phyloP scores from a whole-genome alignment of 2,113 vertebrate species.

The Perognathus longimembris region DNA sequence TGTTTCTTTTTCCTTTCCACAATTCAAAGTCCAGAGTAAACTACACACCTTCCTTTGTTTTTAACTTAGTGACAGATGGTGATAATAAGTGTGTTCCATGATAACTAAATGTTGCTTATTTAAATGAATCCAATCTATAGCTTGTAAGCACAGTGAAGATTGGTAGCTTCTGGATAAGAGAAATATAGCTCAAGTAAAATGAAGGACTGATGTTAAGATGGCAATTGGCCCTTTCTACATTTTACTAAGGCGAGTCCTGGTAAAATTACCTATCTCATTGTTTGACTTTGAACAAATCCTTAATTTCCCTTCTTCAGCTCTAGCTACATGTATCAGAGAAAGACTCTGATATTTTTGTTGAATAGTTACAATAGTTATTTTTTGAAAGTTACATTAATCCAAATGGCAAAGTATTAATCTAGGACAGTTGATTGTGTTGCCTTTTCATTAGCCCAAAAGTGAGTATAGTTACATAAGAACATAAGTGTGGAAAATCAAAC shows the following conservation, averaged over 20 bases:
- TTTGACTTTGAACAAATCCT: not conserved
- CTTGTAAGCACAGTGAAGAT: not conserved
- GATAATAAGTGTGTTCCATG: not conserved
- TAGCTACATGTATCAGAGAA: not conserved
- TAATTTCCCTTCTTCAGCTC: not conserved
- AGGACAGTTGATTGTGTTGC: not conserved
- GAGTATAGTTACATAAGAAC: not conserved
- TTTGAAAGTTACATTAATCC: not conserved
- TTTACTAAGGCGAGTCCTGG: not conserved
- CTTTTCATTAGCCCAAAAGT: not conserved
- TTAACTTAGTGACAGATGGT: not conserved
- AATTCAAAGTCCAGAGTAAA: not conserved
- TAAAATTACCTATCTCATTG: not conserved
- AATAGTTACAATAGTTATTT: not conserved
- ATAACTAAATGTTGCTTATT: not conserved
- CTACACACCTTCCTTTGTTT: accelerated
- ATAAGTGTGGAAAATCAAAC: not conserved
- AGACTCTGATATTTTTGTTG: not conserved
- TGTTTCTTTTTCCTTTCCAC: not conserved
- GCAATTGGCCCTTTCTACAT: not conserved
- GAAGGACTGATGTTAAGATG: not conserved
- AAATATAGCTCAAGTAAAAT: not conserved
- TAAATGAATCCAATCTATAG: not conserved
- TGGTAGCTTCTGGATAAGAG: not conserved
- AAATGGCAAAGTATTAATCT: not conserved